A percentile compares a stretch with the other conserved stretches of the same genome.
phyloP scores from a whole-genome alignment of 2,113 vertebrate species.

The Aspiorhynchus laticeps region DNA sequence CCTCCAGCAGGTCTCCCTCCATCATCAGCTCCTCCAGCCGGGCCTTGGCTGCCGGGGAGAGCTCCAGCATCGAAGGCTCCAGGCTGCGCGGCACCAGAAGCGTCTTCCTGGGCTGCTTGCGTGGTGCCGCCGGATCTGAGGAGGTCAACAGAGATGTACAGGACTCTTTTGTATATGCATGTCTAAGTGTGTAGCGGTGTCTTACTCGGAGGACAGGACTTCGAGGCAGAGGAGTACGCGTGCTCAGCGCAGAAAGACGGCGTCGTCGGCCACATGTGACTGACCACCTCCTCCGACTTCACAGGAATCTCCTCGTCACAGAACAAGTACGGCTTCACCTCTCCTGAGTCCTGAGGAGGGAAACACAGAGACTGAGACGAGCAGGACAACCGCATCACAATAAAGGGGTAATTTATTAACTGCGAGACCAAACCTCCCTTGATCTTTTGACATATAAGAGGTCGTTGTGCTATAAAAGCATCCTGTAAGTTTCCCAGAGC shows the following conservation, averaged over 20 bases:
- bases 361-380: background rate
- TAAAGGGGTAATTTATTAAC: too few species aligned
- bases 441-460: too few species aligned
- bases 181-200: background rate
- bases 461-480: too few species aligned
- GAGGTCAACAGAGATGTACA: background rate
- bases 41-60: slow-evolving; percentile 89
- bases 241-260: slow-evolving; percentile 96
- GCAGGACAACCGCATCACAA: background rate
- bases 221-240: slow-evolving; percentile 96
- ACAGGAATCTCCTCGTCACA: slow-evolving; percentile 99
- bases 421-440: too few species aligned
- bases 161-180: background rate
- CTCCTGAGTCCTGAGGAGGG: slow-evolving; percentile 85
- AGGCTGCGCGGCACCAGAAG: slow-evolving; percentile 93
- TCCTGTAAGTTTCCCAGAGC: too few species aligned
- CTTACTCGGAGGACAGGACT: slow-evolving; percentile 94
- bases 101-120: slow-evolving; percentile 96
- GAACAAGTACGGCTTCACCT: slow-evolving; percentile 95
- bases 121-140: slow-evolving; percentile 84
- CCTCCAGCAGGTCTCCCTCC: slow-evolving; percentile 95
- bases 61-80: slow-evolving; percentile 92
- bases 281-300: slow-evolving; percentile 98
- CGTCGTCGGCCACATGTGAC: slow-evolving; percentile 94
- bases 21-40: slow-evolving; percentile 98